Conservation (phyloP, 2,888 invertebrate genomes). For the Sarcophaga variegata region DNA sequence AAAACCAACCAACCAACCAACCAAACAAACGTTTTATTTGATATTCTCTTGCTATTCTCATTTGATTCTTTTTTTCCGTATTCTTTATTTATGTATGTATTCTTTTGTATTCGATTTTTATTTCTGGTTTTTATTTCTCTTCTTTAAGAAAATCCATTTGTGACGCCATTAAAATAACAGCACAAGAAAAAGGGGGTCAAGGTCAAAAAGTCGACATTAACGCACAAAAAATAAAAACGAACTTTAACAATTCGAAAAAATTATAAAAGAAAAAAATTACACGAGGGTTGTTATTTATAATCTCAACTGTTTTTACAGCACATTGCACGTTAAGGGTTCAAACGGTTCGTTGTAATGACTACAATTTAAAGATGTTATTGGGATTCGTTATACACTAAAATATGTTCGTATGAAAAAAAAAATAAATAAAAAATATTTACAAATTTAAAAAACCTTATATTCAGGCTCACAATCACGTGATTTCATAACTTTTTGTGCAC, state of each 20-base stretch:
- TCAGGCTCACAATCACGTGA: too few species aligned
- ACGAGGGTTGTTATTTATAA: not conserved
- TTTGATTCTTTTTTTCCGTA: conserved; percentile 38
- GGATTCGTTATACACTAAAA: too few species aligned
- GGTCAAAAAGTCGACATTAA: conserved; percentile 47
- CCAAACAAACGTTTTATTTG: not conserved
- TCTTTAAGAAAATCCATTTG: conserved; percentile 18
- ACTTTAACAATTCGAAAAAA: not conserved
- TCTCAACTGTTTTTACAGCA: too few species aligned
- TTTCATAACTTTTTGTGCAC: too few species aligned
- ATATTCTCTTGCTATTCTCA: not conserved
- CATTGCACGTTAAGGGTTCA: too few species aligned
- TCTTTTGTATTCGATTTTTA: conserved; percentile 11
- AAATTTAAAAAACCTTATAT: too few species aligned
- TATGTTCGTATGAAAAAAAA: too few species aligned
- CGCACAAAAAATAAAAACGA: conserved; percentile 12
- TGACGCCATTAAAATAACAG: conserved; percentile 53
- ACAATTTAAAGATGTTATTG: too few species aligned
- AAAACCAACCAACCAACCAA: not conserved
- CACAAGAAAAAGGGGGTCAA: conserved; percentile 53
- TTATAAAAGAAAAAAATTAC: not conserved
- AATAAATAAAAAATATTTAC: too few species aligned
- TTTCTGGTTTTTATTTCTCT: conserved; percentile 11
- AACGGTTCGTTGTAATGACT: too few species aligned
- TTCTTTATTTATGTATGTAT: conserved; percentile 35